These are phyloP conservation scores for Carterocephalus palaemon DNA, from an alignment of 2,888 invertebrate genomes.

Conservation along the genomic window DNA sequence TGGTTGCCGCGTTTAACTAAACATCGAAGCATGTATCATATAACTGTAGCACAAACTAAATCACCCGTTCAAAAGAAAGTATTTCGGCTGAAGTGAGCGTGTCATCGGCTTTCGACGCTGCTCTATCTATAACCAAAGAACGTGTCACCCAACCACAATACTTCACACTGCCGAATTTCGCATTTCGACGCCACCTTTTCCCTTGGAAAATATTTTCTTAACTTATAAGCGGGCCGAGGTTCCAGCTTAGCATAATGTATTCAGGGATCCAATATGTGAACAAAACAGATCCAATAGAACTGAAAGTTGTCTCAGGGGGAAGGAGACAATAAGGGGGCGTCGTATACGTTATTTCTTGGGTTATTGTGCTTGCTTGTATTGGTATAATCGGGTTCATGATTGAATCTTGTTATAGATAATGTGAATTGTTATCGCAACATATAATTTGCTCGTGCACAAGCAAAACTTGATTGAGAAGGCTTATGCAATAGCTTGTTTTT, in stretches of 20 bases:
- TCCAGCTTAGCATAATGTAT: constrained; percentile 37
- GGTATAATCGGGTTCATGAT: too few relatives aligned
- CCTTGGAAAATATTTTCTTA: constrained; percentile 31
- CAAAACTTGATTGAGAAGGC: too few relatives aligned
- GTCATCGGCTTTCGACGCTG: too few relatives aligned
- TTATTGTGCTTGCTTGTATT: not conserved
- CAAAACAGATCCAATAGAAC: constrained; percentile 32
- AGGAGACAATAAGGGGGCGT: constrained; percentile 14
- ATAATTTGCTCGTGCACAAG: too few relatives aligned
- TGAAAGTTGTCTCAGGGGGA: constrained; percentile 28
- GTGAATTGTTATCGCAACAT: too few relatives aligned
- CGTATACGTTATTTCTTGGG: not conserved
- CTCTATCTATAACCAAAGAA: not conserved
- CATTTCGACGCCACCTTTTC: constrained; percentile 12
- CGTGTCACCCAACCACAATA: not conserved
- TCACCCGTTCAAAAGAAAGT: too few relatives aligned
- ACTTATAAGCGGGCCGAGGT: constrained; percentile 32
- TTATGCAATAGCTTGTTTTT: too few relatives aligned
- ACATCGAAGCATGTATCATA: too few relatives aligned
- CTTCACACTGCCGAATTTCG: constrained; percentile 7
- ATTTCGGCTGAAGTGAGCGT: too few relatives aligned
- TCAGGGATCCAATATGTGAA: constrained; percentile 38
- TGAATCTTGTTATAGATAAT: too few relatives aligned
- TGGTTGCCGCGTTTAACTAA: too few relatives aligned
- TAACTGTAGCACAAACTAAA: too few relatives aligned